Conservation (phyloP, 2,797 vertebrate species). For the Sebastes vulpes region DNA sequence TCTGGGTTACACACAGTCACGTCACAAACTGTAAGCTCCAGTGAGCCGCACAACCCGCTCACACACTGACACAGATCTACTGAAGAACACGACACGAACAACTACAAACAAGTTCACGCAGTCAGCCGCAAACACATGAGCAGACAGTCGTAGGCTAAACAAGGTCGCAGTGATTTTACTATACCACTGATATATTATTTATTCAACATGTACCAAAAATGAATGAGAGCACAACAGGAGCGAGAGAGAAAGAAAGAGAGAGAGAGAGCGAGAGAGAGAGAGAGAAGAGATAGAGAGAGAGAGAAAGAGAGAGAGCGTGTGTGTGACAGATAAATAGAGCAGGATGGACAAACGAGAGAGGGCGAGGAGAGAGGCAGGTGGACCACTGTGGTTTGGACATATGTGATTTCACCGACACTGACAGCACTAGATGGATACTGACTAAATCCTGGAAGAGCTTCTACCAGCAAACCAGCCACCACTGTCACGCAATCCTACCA, state of each 20-base stretch:
- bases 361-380: neutral
- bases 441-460: conserved; percentile 18
- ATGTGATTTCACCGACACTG: conserved; percentile 37
- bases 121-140: conserved; percentile 34
- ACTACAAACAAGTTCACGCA: conserved; percentile 27
- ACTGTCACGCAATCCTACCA: conserved; percentile 38
- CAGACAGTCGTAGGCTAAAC: conserved; percentile 13
- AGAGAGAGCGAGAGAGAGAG: neutral
- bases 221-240: neutral
- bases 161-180: conserved; percentile 21
- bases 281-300: neutral
- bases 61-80: conserved; percentile 62
- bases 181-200: conserved; percentile 21
- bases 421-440: conserved; percentile 30
- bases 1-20: conserved; percentile 35
- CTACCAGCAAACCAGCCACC: conserved; percentile 23
- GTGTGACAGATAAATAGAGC: conserved; percentile 34
- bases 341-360: conserved; percentile 22
- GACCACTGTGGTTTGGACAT: conserved; percentile 16
- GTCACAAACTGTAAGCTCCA: conserved; percentile 26
- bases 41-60: conserved; percentile 35
- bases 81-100: conserved; percentile 5
- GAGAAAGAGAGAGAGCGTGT: neutral
- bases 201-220: conserved; percentile 20
- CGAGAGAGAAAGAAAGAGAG: neutral